Evolutionary conservation across 2,888 invertebrate species (phyloP).

Genomic region (Sarcophaga subvicina): DNA sequence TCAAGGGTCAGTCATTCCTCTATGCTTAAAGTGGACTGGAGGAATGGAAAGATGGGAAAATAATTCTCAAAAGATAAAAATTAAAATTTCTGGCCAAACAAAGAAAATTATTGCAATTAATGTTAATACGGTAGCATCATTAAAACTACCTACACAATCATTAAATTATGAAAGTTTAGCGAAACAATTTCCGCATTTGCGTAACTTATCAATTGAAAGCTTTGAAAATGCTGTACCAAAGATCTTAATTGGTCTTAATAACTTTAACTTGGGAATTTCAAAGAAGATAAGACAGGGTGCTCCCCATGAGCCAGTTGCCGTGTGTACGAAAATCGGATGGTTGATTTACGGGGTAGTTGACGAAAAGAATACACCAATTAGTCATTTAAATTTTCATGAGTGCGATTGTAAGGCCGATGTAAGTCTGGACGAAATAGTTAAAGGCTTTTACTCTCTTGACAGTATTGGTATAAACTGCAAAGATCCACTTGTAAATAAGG

Average conservation of each 20-base stretch:
- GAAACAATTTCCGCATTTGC: slow-evolving; percentile 1
- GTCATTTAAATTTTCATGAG: slow-evolving; percentile 49
- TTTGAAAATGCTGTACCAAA: background rate
- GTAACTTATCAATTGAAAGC: background rate
- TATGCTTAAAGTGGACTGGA: slow-evolving; percentile 51
- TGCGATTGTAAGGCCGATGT: slow-evolving; percentile 32
- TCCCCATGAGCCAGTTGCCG: slow-evolving; percentile 51
- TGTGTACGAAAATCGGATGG: slow-evolving; percentile 51
- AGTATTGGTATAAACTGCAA: slow-evolving; percentile 41
- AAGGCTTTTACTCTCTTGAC: slow-evolving; percentile 37
- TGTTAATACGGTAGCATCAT: slow-evolving; percentile 3
- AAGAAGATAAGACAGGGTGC: slow-evolving; percentile 41
- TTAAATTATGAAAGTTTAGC: background rate
- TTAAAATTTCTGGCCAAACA: slow-evolving; percentile 33
- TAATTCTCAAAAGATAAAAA: background rate
- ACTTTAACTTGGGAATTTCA: slow-evolving; percentile 47
- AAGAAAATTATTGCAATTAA: background rate
- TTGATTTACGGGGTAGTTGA: slow-evolving; percentile 49
- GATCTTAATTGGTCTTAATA: slow-evolving; percentile 1
- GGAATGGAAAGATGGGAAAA: slow-evolving; percentile 7
- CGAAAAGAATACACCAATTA: slow-evolving; percentile 20
- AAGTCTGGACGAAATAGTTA: slow-evolving; percentile 40
- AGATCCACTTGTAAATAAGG: slow-evolving; percentile 11
- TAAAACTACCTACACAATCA: slow-evolving; percentile 14
- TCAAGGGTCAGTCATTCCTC: slow-evolving; percentile 7